Percentiles rank a stretch among this genome's conserved stretches.
phyloP scores from a whole-genome alignment of 2,888 invertebrate species.

The Tiliacea citrago region DNA sequence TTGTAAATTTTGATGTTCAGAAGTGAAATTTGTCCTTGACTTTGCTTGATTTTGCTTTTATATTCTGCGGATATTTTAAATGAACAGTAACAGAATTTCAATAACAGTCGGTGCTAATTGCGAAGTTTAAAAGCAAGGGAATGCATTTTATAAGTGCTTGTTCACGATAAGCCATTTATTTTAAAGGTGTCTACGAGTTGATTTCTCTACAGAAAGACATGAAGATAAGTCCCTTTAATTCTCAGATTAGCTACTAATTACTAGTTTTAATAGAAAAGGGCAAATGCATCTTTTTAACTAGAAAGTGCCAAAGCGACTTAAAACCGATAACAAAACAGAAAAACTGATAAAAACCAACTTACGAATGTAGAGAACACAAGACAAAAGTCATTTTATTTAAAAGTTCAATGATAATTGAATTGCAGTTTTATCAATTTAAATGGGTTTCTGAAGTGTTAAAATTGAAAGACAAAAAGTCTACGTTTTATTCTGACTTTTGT shows the following conservation, averaged over 20 bases:
- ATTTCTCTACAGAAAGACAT: conserved; percentile 12
- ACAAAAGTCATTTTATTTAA: conserved; percentile 41
- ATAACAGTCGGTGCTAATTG: conserved; percentile 28
- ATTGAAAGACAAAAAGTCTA: conserved; percentile 40
- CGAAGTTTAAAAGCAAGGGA: conserved; percentile 12
- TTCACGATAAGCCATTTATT: conserved; percentile 13
- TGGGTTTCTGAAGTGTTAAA: conserved; percentile 55
- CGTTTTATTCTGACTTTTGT: conserved; percentile 31
- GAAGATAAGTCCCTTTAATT: conserved; percentile 35
- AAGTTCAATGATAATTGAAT: conserved; percentile 63
- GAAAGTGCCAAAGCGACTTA: conserved; percentile 29
- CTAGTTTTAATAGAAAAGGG: conserved; percentile 19
- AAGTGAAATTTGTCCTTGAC: too few relatives aligned
- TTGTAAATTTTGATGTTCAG: too few relatives aligned
- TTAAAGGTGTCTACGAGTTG: conserved; percentile 43
- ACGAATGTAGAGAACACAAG: conserved; percentile 27
- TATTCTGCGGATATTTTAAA: background rate
- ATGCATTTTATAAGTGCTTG: background rate
- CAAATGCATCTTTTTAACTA: conserved; percentile 18
- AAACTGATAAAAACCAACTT: conserved; percentile 32
- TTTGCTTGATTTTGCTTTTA: background rate
- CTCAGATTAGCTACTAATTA: conserved; percentile 55
- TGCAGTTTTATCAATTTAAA: conserved; percentile 56
- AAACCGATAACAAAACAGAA: conserved; percentile 28
- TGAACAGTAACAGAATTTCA: too few relatives aligned